These are phyloP conservation scores for Halisarca cf. caerulea DNA, from an alignment of 37 sponge, comb jelly and placozoan species.

Conservation along the genomic window DNA sequence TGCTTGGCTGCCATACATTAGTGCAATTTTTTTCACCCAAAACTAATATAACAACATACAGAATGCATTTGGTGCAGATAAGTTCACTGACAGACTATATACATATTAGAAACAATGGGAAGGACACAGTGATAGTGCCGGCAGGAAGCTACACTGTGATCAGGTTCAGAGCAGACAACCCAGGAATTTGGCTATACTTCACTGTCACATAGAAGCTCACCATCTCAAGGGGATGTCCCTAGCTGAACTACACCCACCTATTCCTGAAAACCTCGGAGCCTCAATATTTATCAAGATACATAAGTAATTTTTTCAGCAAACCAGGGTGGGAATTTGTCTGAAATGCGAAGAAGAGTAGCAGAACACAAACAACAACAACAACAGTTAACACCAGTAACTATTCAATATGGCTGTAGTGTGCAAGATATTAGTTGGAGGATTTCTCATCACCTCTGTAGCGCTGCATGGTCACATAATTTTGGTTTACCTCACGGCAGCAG, in stretches of 20 bases:
- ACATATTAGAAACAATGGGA: no score
- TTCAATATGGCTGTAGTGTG: background rate
- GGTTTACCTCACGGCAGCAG: background rate
- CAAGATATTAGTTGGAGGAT: background rate
- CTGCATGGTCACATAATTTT: background rate
- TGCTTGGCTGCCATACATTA: no score
- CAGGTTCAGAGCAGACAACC: constrained; percentile 78
- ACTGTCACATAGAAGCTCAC: constrained; percentile 89
- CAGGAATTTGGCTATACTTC: constrained; percentile 93
- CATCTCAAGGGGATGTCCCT: constrained; percentile 81
- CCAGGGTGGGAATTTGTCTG: background rate
- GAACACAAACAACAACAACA: background rate
- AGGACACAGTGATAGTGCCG: constrained; percentile 88
- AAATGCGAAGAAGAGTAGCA: background rate
- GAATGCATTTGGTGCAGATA: no score
- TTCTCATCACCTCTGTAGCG: background rate
- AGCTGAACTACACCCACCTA: background rate
- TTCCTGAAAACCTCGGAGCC: background rate
- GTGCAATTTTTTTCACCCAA: no score
- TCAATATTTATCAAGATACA: background rate
- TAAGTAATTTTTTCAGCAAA: background rate
- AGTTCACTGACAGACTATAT: no score
- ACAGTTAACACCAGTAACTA: no score
- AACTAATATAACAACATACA: no score
- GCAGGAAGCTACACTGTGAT: constrained; percentile 84